Evolutionary conservation across 1,140 invertebrate genomes (phyloP).

Genomic region (Aphidius ervi): DNA sequence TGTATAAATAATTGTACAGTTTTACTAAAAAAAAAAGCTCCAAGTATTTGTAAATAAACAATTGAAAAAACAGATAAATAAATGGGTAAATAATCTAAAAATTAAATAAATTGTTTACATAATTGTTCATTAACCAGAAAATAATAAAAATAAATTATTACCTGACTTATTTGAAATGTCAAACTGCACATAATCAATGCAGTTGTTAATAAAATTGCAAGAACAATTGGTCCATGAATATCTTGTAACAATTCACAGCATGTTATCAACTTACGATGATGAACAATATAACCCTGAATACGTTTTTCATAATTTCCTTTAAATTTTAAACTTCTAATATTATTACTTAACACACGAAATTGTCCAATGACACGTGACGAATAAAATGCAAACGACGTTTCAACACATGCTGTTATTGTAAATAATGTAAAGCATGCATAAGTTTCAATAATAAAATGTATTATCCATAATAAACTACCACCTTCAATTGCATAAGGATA

Average conservation of each 20-base stretch:
- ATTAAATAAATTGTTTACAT: not conserved
- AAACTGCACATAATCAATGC: constrained; percentile 14
- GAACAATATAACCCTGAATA: not conserved
- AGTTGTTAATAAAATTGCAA: constrained; percentile 9
- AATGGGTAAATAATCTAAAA: not conserved
- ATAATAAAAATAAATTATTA: not conserved
- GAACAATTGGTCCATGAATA: constrained; percentile 13
- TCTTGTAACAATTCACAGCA: not conserved
- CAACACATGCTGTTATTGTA: not conserved
- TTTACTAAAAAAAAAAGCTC: too few relatives aligned
- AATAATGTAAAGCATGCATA: not conserved
- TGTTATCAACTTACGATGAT: not conserved
- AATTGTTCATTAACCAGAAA: not conserved
- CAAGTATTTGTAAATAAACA: too few relatives aligned
- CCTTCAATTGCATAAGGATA: constrained; percentile 10
- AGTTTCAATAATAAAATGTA: constrained; percentile 2
- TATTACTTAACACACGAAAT: not conserved
- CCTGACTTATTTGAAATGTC: constrained; percentile 16
- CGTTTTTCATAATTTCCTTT: not conserved
- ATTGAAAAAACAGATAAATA: not conserved
- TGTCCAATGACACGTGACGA: constrained; percentile 1
- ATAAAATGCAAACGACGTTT: not conserved
- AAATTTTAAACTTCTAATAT: not conserved
- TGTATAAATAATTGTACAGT: not conserved
- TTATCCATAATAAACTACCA: constrained; percentile 6